These are phyloP conservation scores for Coleophora flavipennella DNA, from an alignment of 2,888 invertebrate genomes.

Conservation along the genomic window DNA sequence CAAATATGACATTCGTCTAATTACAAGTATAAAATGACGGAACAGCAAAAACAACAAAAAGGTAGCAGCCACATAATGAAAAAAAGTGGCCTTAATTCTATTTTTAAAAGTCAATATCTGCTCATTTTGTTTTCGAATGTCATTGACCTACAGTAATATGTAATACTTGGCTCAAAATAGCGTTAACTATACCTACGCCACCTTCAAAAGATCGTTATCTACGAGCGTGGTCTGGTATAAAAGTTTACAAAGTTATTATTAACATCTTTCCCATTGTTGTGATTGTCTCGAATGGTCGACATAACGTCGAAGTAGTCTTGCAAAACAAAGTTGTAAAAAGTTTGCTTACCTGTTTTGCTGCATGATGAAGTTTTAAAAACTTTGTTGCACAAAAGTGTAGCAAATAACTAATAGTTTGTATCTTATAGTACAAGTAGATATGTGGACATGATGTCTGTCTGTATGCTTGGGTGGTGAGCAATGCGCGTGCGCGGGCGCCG, in stretches of 20 bases:
- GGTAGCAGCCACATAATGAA: constrained; percentile 10
- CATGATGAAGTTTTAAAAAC: constrained; percentile 43
- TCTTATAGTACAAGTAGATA: constrained; percentile 58
- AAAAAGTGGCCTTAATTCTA: constrained; percentile 16
- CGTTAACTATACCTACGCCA: constrained; percentile 17
- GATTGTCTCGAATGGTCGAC: constrained; percentile 28
- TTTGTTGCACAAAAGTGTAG: constrained; percentile 30
- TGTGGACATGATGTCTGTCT: constrained; percentile 38
- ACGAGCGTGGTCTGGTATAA: constrained; percentile 29
- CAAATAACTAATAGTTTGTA: constrained; percentile 43
- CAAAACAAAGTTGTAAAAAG: constrained; percentile 30
- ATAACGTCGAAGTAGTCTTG: constrained; percentile 30
- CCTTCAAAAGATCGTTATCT: constrained; percentile 29
- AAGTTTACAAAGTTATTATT: constrained; percentile 48
- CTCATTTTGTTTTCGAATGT: constrained; percentile 26
- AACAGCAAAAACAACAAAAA: constrained; percentile 11
- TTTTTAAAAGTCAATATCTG: constrained; percentile 7
- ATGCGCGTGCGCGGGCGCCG: constrained; percentile 57
- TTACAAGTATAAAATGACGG: not conserved
- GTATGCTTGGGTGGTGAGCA: constrained; percentile 26
- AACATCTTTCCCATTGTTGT: constrained; percentile 33
- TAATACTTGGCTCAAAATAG: constrained; percentile 11
- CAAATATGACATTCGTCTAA: constrained; percentile 1
- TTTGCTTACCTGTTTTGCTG: constrained; percentile 58
- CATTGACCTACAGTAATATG: constrained; percentile 27